phyloP scores from a whole-genome alignment of 2,888 invertebrate genomes.

The Amphimallon solstitiale region DNA sequence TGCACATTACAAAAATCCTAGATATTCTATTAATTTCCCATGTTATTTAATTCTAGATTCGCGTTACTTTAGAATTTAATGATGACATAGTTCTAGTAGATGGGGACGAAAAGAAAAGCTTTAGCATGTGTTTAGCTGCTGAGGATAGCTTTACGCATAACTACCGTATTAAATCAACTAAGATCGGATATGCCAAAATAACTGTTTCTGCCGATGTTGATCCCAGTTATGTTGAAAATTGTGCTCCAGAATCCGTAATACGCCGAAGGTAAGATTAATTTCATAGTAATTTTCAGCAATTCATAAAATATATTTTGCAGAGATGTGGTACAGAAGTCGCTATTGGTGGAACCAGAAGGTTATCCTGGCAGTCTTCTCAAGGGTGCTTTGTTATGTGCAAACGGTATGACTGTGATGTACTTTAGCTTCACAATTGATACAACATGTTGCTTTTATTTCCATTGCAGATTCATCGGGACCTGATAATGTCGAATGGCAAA shows the following conservation, averaged over 20 bases:
- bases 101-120: slow-evolving; percentile 47
- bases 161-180: slow-evolving; percentile 55
- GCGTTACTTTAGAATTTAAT: slow-evolving; percentile 53
- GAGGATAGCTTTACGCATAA: slow-evolving; percentile 55
- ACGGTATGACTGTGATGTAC: slow-evolving; percentile 51
- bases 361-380: slow-evolving; percentile 72
- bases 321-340: slow-evolving; percentile 72
- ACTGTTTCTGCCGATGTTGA: slow-evolving; percentile 66
- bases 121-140: slow-evolving; percentile 55
- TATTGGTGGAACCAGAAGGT: slow-evolving; percentile 78
- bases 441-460: background rate
- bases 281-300: background rate
- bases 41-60: slow-evolving; percentile 48
- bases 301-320: background rate
- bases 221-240: slow-evolving; percentile 61
- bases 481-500: too few relatives aligned
- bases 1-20: too few relatives aligned
- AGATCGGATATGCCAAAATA: slow-evolving; percentile 62
- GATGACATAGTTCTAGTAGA: slow-evolving; percentile 52
- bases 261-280: slow-evolving; percentile 60
- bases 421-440: background rate
- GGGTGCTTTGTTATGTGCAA: slow-evolving; percentile 74
- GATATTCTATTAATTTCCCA: too few relatives aligned
- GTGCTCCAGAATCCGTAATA: slow-evolving; percentile 51
- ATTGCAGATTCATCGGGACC: slow-evolving; percentile 50